Conservation (phyloP, 2,113 vertebrate genomes). For the Thermophis baileyi region DNA sequence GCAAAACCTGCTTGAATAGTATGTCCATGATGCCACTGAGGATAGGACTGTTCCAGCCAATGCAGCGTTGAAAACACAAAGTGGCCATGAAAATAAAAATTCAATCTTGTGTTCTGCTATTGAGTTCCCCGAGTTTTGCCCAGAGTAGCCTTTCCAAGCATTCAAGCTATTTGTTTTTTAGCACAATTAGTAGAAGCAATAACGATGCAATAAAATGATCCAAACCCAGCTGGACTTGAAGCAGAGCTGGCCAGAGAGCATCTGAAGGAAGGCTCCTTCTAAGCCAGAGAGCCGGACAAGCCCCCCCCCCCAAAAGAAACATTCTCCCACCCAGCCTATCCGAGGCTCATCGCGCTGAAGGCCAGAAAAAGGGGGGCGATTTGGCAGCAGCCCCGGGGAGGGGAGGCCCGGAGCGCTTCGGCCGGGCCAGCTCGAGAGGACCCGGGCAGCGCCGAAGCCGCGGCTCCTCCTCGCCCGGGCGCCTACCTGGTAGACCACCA, state of each 20-base stretch:
- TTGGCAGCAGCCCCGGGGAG: background rate
- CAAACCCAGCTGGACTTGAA: background rate
- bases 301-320: background rate
- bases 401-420: background rate
- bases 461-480: no score
- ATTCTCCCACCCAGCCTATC: background rate
- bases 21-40: background rate
- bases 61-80: background rate
- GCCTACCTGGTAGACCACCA: constrained; percentile 85
- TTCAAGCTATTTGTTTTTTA: background rate
- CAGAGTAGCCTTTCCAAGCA: background rate
- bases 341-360: no score
- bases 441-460: background rate
- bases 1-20: background rate
- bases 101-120: background rate
- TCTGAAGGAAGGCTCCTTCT: background rate
- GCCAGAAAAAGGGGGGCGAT: background rate
- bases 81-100: background rate
- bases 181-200: background rate
- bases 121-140: background rate
- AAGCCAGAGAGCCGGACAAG: background rate
- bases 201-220: background rate
- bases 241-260: no score
- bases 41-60: background rate
- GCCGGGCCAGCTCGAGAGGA: background rate